These are phyloP conservation scores for Erebia ligea DNA, from an alignment of 2,888 invertebrate genomes.

Conservation along the genomic window DNA sequence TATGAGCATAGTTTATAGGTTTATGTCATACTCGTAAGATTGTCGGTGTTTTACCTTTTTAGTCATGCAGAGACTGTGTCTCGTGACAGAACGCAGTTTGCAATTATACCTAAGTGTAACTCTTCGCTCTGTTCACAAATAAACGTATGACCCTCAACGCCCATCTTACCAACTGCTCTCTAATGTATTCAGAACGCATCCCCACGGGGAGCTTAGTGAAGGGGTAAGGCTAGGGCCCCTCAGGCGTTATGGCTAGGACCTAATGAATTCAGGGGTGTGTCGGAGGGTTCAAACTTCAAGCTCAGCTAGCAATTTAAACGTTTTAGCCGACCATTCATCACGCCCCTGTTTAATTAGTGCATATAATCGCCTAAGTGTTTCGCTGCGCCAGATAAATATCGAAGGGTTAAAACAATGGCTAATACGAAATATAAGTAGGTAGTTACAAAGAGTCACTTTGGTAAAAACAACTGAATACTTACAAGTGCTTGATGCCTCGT, in stretches of 20 bases:
- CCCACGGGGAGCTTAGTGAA: conserved; percentile 46
- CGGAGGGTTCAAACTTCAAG: conserved; percentile 46
- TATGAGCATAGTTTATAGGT: neutral
- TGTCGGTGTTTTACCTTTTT: neutral
- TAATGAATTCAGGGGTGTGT: conserved; percentile 56
- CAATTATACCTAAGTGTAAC: conserved; percentile 29
- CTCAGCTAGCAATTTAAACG: conserved; percentile 52
- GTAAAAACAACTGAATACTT: neutral
- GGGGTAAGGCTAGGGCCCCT: conserved; percentile 59
- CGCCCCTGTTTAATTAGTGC: conserved; percentile 50
- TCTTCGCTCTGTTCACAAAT: conserved; percentile 36
- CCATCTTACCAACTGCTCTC: conserved; percentile 50
- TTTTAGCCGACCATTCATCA: conserved; percentile 49
- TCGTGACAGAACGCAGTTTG: conserved; percentile 14
- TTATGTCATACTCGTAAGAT: neutral
- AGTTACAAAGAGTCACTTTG: neutral
- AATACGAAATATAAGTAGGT: neutral
- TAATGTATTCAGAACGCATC: conserved; percentile 53
- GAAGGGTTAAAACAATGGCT: conserved; percentile 15
- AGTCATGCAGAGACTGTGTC: conserved; percentile 5
- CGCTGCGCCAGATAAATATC: conserved; percentile 23
- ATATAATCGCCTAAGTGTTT: conserved; percentile 38
- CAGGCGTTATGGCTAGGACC: conserved; percentile 50
- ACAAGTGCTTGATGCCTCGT: neutral
- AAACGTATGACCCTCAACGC: conserved; percentile 39